Conservation (phyloP, 2,888 invertebrate genomes). For the Apotomis turbidana region DNA sequence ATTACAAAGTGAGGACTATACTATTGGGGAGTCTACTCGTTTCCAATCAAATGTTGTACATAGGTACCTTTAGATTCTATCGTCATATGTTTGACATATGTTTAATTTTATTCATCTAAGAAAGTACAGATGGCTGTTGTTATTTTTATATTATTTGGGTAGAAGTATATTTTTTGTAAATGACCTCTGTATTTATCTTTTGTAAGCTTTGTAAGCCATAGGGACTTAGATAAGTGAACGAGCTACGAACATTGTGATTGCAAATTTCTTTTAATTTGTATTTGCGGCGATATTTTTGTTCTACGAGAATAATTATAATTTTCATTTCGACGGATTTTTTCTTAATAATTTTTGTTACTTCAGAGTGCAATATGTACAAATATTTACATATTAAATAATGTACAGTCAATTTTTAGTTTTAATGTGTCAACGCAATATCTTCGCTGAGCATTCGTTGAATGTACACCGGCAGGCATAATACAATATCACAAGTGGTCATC, state of each 20-base stretch:
- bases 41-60: slow-evolving; percentile 77
- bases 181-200: slow-evolving; percentile 83
- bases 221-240: slow-evolving; percentile 79
- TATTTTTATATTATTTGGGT: slow-evolving; percentile 84
- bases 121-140: slow-evolving; percentile 84
- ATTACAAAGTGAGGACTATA: slow-evolving; percentile 60
- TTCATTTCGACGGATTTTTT: slow-evolving; percentile 77
- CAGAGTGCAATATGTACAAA: slow-evolving; percentile 90
- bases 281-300: slow-evolving; percentile 73
- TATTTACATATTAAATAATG: slow-evolving; percentile 84
- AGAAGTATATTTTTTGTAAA: slow-evolving; percentile 84
- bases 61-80: slow-evolving; percentile 81
- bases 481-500: slow-evolving; percentile 74
- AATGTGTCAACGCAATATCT: slow-evolving; percentile 80
- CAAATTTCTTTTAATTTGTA: slow-evolving; percentile 74
- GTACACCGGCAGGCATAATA: slow-evolving; percentile 81
- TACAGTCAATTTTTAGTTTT: slow-evolving; percentile 83
- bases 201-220: slow-evolving; percentile 81
- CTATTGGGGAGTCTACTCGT: slow-evolving; percentile 56
- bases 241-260: slow-evolving; percentile 82
- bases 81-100: slow-evolving; percentile 84
- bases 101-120: slow-evolving; percentile 84
- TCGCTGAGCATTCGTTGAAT: slow-evolving; percentile 75
- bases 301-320: slow-evolving; percentile 68
- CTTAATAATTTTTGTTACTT: slow-evolving; percentile 80